A percentile compares a stretch with the other conserved stretches of the same genome.
phyloP scores from a whole-genome alignment of 2,797 vertebrate genomes.

The Xenentodon cancila region DNA sequence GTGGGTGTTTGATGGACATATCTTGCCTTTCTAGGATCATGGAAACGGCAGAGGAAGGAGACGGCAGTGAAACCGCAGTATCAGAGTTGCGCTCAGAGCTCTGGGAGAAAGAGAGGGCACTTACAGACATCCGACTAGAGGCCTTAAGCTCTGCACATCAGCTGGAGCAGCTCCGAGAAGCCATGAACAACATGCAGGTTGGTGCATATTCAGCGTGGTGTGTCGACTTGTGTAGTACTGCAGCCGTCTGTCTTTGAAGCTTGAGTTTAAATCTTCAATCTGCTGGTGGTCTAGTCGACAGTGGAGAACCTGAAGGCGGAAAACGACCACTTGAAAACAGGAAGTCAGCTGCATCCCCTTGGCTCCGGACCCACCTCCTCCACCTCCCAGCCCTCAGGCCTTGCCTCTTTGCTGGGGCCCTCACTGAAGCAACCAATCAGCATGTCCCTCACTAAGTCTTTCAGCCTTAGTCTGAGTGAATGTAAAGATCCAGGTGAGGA shows the following conservation, averaged over 20 bases:
- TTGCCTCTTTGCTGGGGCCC: slow-evolving; percentile 82
- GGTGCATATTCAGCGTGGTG: slow-evolving; percentile 20
- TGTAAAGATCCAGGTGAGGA: slow-evolving; percentile 86
- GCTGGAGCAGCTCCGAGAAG: slow-evolving; percentile 93
- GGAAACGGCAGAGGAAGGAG: slow-evolving; percentile 82
- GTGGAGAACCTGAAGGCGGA: slow-evolving; percentile 94
- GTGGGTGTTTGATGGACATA: not conserved
- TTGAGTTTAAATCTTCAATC: not conserved
- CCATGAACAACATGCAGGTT: slow-evolving; percentile 99
- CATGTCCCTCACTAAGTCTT: slow-evolving; percentile 89
- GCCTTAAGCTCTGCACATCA: slow-evolving; percentile 96
- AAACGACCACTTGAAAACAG: slow-evolving; percentile 93
- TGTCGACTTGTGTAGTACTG: not conserved
- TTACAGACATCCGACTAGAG: slow-evolving; percentile 95
- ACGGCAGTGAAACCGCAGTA: slow-evolving; percentile 89
- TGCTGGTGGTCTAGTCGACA: slow-evolving; percentile 81
- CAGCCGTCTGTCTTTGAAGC: not conserved
- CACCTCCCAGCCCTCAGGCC: slow-evolving; percentile 74
- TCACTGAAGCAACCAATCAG: slow-evolving; percentile 88
- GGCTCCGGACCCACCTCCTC: slow-evolving; percentile 72
- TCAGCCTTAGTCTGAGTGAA: slow-evolving; percentile 86
- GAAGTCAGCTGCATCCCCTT: slow-evolving; percentile 72
- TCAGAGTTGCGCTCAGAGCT: slow-evolving; percentile 93
- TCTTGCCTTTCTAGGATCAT: slow-evolving; percentile 78
- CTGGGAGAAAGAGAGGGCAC: slow-evolving; percentile 95